These are phyloP conservation scores for Heliocidaris tuberculata DNA, from an alignment of 35 echinoderm and acorn worm genomes.

Conservation along the genomic window DNA sequence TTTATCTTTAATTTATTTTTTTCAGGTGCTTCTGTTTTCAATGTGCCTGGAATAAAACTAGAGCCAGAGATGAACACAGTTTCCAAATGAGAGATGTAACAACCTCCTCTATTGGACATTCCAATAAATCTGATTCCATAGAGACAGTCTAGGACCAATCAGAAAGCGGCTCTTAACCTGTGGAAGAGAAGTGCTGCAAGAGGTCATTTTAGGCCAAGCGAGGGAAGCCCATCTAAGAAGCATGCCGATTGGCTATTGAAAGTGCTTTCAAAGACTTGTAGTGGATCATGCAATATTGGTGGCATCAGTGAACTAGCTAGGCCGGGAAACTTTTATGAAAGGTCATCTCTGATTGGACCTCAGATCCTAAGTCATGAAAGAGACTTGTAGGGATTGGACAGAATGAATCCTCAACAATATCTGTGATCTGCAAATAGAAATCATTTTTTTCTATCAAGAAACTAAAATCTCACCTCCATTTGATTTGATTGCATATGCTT, in stretches of 20 bases:
- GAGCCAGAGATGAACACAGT: conserved; percentile 47
- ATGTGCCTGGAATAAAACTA: conserved; percentile 56
- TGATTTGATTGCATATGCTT: background rate
- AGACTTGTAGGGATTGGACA: background rate
- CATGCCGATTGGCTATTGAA: background rate
- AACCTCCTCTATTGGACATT: background rate
- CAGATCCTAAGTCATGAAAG: background rate
- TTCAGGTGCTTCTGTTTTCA: conserved; percentile 61
- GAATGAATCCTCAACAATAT: background rate
- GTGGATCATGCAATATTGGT: background rate
- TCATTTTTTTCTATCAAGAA: background rate
- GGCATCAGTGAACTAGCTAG: background rate
- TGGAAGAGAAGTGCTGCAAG: background rate
- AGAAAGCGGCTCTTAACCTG: background rate
- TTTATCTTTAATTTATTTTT: background rate
- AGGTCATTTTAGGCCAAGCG: background rate
- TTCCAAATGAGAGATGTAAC: conserved; percentile 22
- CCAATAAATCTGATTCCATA: background rate
- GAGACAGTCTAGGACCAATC: conserved; percentile 35
- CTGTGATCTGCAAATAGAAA: background rate
- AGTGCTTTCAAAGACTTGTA: background rate
- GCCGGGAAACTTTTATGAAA: background rate
- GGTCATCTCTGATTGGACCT: background rate
- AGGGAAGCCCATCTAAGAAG: background rate
- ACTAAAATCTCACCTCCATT: background rate